Conservation (phyloP, 2,113 vertebrate species). For the Taurulus bubalis region DNA sequence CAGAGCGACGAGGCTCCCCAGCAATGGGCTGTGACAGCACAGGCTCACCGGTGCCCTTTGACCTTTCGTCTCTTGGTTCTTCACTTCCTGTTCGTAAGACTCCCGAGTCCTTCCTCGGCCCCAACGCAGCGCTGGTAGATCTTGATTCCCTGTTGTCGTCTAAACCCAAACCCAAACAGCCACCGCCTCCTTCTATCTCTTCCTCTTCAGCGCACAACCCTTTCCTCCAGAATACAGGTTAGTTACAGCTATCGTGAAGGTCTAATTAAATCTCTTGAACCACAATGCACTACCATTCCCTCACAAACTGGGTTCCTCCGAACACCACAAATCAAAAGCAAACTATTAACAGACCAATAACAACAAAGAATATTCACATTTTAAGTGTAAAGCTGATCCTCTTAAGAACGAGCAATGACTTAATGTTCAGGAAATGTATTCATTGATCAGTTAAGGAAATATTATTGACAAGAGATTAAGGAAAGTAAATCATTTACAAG, state of each 20-base stretch:
- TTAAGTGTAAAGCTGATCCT: not conserved
- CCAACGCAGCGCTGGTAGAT: slow-evolving; percentile 92
- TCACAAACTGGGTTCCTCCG: not conserved
- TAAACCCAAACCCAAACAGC: slow-evolving; percentile 86
- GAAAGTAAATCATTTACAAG: not conserved
- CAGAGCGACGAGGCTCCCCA: slow-evolving; percentile 77
- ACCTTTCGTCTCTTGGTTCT: slow-evolving; percentile 87
- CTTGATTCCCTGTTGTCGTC: slow-evolving; percentile 91
- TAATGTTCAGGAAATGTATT: not conserved
- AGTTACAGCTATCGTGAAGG: slow-evolving; percentile 7
- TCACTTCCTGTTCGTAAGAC: slow-evolving; percentile 90
- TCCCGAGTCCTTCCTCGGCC: slow-evolving; percentile 92
- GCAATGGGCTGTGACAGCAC: slow-evolving; percentile 74
- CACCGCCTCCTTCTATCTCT: slow-evolving; percentile 83
- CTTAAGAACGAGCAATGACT: not conserved
- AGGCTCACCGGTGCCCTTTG: slow-evolving; percentile 84
- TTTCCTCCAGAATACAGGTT: slow-evolving; percentile 89
- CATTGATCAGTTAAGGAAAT: not conserved
- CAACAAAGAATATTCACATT: not conserved
- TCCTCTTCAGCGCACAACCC: slow-evolving; percentile 87
- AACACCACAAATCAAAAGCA: not conserved
- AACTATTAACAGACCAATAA: not conserved
- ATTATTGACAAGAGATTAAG: not conserved
- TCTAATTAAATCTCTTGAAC: not conserved
- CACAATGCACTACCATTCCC: not conserved